Percentiles rank a stretch among this genome's conserved stretches.
Evolutionary conservation across 2,113 vertebrate genomes (phyloP).

Genomic region (Octodon degus): DNA sequence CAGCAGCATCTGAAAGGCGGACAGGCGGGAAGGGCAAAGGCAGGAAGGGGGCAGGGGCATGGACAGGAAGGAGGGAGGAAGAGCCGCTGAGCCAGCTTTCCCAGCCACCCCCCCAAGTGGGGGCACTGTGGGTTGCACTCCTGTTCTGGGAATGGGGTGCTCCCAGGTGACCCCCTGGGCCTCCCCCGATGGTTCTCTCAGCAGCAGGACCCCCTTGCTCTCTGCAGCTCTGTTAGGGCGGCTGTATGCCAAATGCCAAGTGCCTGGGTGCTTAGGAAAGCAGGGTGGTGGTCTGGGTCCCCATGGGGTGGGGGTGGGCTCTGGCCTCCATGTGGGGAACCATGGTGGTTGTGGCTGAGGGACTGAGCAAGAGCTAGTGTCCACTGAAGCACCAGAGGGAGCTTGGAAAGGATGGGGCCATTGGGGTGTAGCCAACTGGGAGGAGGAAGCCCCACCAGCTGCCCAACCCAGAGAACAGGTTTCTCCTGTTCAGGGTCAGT

Average conservation of each 20-base stretch:
- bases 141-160: neutral
- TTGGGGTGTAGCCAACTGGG: neutral
- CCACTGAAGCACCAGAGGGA: neutral
- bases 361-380: neutral
- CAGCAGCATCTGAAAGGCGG: neutral
- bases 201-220: neutral
- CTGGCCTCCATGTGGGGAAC: neutral
- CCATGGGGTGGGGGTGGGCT: neutral
- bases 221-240: neutral
- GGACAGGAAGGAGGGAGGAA: neutral
- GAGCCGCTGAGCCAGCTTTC: neutral
- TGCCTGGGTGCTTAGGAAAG: neutral
- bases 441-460: neutral
- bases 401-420: neutral
- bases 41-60: too few relatives aligned
- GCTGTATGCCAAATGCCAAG: neutral
- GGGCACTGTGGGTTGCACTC: neutral
- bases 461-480: constrained; percentile 5
- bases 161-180: neutral
- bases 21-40: neutral
- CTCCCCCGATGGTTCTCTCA: neutral
- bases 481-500: neutral
- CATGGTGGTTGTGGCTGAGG: neutral
- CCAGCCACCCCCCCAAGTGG: neutral
- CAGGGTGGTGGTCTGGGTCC: neutral